These are phyloP conservation scores for Mesitornis unicolor DNA, from an alignment of 2,113 vertebrate species.

Conservation along the genomic window DNA sequence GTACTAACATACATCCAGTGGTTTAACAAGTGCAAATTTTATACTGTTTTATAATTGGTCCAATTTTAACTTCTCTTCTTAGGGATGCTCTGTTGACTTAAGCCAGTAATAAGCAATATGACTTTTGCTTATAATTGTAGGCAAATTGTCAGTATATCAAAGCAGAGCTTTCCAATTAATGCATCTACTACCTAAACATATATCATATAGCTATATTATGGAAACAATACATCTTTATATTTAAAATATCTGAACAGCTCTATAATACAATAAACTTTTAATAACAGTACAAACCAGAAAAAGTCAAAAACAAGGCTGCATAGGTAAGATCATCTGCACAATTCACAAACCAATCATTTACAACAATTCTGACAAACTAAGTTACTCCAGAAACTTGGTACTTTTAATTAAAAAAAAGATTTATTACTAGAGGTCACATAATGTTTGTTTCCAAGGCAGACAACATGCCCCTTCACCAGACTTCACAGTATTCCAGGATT, in stretches of 20 bases:
- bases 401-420: constrained; percentile 66
- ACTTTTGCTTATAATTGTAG: constrained; percentile 80
- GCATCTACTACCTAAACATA: constrained; percentile 87
- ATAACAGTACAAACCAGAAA: constrained; percentile 85
- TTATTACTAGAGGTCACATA: constrained; percentile 70
- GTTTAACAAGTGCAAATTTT: constrained; percentile 85
- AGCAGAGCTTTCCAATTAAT: constrained; percentile 86
- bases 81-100: constrained; percentile 72
- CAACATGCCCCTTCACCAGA: constrained; percentile 42
- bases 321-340: constrained; percentile 88
- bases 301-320: constrained; percentile 90
- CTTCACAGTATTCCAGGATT: constrained; percentile 54
- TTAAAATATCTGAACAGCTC: constrained; percentile 90
- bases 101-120: constrained; percentile 73
- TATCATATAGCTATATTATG: constrained; percentile 82
- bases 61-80: constrained; percentile 73
- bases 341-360: constrained; percentile 84
- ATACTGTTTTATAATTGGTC: constrained; percentile 82
- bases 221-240: constrained; percentile 87
- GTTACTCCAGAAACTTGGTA: constrained; percentile 75
- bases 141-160: constrained; percentile 87
- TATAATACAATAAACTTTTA: constrained; percentile 93
- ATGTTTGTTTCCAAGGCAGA: constrained; percentile 67
- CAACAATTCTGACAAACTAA: constrained; percentile 70
- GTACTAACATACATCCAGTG: constrained; percentile 75